A percentile compares a stretch with the other conserved stretches of the same genome.
phyloP scores from a whole-genome alignment of 2,113 vertebrate species.

The Amazona guildingii region DNA sequence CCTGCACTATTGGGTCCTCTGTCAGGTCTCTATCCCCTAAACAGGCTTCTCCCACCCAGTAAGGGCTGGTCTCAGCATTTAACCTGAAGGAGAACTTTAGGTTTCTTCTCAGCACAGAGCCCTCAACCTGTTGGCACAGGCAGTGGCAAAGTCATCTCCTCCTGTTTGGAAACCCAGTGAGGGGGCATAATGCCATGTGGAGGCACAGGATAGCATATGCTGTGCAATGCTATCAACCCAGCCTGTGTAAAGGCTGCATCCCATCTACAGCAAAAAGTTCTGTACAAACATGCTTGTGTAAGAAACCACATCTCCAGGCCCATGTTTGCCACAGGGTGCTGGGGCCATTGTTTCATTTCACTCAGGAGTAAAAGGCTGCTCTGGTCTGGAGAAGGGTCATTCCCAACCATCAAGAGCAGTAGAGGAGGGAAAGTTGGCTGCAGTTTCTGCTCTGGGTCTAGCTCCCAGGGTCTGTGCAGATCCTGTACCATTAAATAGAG shows the following conservation, averaged over 20 bases:
- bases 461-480: conserved; percentile 7
- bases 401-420: not conserved
- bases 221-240: fast-evolving
- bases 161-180: not conserved
- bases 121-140: not conserved
- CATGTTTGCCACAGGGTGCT: not conserved
- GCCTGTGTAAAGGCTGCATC: not conserved
- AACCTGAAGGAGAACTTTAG: not conserved
- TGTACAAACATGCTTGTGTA: not conserved
- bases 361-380: not conserved
- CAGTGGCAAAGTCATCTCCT: not conserved
- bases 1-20: not conserved
- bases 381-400: not conserved
- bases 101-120: not conserved
- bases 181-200: not conserved
- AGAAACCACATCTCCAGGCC: not conserved
- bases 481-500: conserved; percentile 17
- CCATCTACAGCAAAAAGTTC: not conserved
- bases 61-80: not conserved
- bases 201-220: not conserved
- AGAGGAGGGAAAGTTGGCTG: conserved; percentile 14
- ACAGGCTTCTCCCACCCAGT: not conserved
- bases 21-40: not conserved
- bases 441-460: conserved; percentile 7
- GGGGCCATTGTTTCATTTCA: not conserved